Conservation (phyloP, 92 coral and sea anemone genomes). For the Epizoanthus scotinus region DNA sequence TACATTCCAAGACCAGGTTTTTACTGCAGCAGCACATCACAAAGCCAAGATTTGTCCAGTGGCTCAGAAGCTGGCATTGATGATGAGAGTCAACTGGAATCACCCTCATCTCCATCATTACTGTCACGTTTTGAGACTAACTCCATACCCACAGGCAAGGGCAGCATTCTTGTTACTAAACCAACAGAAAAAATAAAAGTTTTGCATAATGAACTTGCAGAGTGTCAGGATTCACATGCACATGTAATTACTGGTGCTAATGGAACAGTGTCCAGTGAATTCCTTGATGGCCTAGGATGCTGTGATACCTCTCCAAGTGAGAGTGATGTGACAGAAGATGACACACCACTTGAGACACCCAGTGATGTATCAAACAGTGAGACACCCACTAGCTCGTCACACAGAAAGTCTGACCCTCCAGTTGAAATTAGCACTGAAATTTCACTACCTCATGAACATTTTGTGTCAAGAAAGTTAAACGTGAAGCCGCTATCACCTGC, state of each 20-base stretch:
- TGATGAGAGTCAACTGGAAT: background rate
- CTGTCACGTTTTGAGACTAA: background rate
- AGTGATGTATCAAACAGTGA: background rate
- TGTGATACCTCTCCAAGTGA: constrained; percentile 3
- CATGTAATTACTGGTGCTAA: background rate
- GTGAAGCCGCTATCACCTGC: background rate
- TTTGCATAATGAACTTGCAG: background rate
- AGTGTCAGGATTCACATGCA: constrained; percentile 21
- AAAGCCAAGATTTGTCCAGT: background rate
- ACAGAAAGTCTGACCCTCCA: background rate
- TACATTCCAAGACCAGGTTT: constrained; percentile 2
- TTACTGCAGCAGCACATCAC: background rate
- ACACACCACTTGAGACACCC: background rate
- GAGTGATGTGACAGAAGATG: constrained; percentile 35
- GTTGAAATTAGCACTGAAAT: background rate
- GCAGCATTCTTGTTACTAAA: background rate
- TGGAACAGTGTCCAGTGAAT: too few species aligned
- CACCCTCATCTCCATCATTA: constrained; percentile 30
- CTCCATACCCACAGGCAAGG: background rate
- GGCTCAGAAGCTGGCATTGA: background rate
- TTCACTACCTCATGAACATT: background rate
- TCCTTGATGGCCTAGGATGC: background rate
- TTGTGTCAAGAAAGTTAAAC: background rate
- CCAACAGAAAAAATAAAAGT: background rate
- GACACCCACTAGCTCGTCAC: background rate